Percentiles rank a stretch among this genome's conserved stretches.
phyloP scores from a whole-genome alignment of 2,797 vertebrate species.

The Calcarius lapponicus region DNA sequence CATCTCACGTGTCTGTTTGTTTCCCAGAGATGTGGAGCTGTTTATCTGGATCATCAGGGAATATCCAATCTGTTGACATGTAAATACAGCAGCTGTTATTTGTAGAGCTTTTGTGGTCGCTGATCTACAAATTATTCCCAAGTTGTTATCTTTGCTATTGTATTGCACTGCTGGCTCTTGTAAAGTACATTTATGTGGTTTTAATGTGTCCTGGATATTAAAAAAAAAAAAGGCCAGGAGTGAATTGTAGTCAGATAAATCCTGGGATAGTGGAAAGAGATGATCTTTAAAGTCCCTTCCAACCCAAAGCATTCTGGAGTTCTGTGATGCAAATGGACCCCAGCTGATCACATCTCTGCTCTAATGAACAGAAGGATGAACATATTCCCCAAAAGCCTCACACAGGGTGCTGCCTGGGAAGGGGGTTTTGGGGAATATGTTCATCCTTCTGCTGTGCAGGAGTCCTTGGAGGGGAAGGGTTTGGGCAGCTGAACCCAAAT shows the following conservation, averaged over 20 bases:
- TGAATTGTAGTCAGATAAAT: not conserved
- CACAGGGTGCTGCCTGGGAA: rapidly evolving
- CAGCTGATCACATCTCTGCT: not conserved
- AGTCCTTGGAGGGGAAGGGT: rapidly evolving
- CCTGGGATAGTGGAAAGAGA: not conserved
- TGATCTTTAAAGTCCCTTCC: no score
- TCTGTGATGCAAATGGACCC: not conserved
- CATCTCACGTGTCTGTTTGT: not conserved
- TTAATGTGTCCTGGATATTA: not conserved
- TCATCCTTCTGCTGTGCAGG: not conserved
- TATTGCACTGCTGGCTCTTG: not conserved
- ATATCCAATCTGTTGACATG: conserved; percentile 50
- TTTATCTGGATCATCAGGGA: conserved; percentile 51
- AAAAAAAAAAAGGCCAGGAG: not conserved
- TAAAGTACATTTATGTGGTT: not conserved
- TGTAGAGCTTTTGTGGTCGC: not conserved
- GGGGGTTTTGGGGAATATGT: not conserved
- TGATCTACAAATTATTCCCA: conserved; percentile 13
- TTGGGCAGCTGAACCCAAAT: not conserved
- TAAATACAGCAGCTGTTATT: conserved; percentile 43
- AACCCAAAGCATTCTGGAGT: not conserved
- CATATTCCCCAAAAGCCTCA: no score
- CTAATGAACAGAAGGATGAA: no score
- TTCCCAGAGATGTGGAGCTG: not conserved
- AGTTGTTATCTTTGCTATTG: not conserved